These are phyloP conservation scores for Pantherophis alleghaniensis DNA, from an alignment of 2,797 vertebrate genomes.

Conservation along the genomic window DNA sequence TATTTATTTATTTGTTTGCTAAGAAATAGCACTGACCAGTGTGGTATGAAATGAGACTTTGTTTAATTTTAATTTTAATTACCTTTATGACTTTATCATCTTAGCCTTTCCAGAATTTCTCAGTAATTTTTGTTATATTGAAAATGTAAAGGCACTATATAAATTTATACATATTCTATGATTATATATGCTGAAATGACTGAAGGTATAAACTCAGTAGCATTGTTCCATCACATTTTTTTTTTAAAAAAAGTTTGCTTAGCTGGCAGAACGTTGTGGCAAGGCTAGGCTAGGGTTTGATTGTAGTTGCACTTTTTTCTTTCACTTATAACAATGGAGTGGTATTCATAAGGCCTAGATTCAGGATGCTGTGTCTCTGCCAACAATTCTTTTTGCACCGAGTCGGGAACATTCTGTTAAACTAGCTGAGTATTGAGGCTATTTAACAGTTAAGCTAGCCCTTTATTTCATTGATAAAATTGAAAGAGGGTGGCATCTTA, in stretches of 20 bases:
- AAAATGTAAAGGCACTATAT: neutral
- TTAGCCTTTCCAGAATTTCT: neutral
- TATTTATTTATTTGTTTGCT: neutral
- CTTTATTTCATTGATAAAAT: conserved; percentile 25
- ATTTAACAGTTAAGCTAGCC: conserved; percentile 24
- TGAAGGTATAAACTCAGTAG: conserved; percentile 21
- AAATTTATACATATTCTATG: neutral
- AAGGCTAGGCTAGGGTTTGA: conserved; percentile 68
- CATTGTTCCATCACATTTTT: conserved; percentile 39
- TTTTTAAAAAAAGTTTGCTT: conserved; percentile 62
- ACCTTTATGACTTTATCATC: neutral
- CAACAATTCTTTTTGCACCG: conserved; percentile 70
- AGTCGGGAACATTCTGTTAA: conserved; percentile 70
- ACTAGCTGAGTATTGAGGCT: conserved; percentile 57
- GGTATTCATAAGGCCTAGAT: conserved; percentile 75
- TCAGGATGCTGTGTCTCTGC: conserved; percentile 66
- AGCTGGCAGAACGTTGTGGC: conserved; percentile 67
- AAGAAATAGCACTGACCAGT: neutral
- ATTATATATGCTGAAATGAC: neutral
- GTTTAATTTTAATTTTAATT: neutral
- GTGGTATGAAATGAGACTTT: neutral
- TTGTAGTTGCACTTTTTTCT: conserved; percentile 71
- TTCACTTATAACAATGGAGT: conserved; percentile 76
- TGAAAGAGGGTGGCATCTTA: conserved; percentile 13
- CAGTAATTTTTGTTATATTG: neutral